Evolutionary conservation across 2,888 invertebrate species (phyloP), one percentile per base, ranked within the genome.

Genomic region (Heliothis peltigera): DNA sequence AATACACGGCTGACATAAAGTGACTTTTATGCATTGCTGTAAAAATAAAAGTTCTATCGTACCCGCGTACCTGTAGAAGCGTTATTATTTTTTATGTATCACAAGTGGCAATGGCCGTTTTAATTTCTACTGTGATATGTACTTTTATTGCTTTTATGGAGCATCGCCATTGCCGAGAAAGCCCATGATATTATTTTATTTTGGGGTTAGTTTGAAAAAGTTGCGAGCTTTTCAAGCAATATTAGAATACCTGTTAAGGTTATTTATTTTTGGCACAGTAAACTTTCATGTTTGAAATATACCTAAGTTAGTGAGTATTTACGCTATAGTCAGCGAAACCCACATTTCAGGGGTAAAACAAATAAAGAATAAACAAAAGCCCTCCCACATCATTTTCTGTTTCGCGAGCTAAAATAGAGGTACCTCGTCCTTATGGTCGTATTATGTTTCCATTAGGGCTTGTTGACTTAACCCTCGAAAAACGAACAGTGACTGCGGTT

Each of bases 401-500:
- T 88, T 87, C 81, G 87, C 87, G 87, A 84, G 85, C 82, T 85
- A 88, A 84, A 88, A 88, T 87, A 85, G 83, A 87, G 85, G 87
- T 85, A 83, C 81, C 82, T 84, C 81, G 81, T 84, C 80, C 85
- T 74, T 81, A 70, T 74, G 80, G 80, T 81, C 79, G 86, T 90
- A 91, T 92, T 89, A 90, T 90, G 89, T 90, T 91, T 91, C 91
- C 89, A 91, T 92, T 89, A 89, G 84, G 86, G 84, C 85, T 87
- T 91, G 90, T 92, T 91, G 91, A 91, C 88, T 90, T 87, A 90
- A 88, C 89, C 87, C 89, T 90, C 84, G 80, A 86, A 86, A 80
- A 83, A 79, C 76, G 80, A 82, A 84, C 80, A 81, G 82, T 81
- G 80, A 80, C 83, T 85, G 82, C 77, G 84, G 83, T 84, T 84